Base-by-base conservation (phyloP, 2,113 vertebrate species). In the Rhombomys opimus region DNA sequence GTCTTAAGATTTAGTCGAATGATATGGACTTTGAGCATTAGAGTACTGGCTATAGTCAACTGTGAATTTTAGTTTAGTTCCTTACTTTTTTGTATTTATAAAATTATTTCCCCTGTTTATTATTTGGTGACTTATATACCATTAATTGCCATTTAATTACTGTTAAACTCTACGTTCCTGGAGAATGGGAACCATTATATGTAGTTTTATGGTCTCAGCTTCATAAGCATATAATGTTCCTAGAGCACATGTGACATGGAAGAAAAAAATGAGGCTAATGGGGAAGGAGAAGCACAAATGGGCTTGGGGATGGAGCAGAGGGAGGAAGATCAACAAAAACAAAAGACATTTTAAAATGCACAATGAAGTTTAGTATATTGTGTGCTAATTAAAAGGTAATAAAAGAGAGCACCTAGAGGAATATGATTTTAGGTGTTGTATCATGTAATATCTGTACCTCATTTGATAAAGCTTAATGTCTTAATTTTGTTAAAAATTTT, bases 71-170 rank as follows among this genome's bases (percentile, higher is more conserved):
- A 46, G 9, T 59, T 38, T 89, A 70, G 23, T 5, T 67, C 32
- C 38, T 91, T 92, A 8, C 46, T 94, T 96, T 97, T 94, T 41
- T 91, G 20, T 4, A 57, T 87, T 15, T 75, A 10, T 78, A 68
- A 85, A 94, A 68, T 75, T 93, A 41, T 77, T 93, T 92, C 50
- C 27, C 38, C 72, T 65, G 1, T 87, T 76, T 88, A 68, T 73
- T 93, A 67, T 68, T 92, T 89, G 50, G 57, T 87, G 46, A 85
- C 17, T 87, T 96, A 65, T 30, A 20, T 20, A 50, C 41, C 61
- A 65, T 30, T 57, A 80, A 80, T 85, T 68, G 11, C 63, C 32
- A 46, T 75, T 93, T 96, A 50, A 50, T 84, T 94, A 78, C 59
- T 63, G 0, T 84, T 94, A 89, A 73, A 2, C 41, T 35, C 18